phyloP scores from a whole-genome alignment of 1,140 invertebrate genomes.

The Arion vulgaris region DNA sequence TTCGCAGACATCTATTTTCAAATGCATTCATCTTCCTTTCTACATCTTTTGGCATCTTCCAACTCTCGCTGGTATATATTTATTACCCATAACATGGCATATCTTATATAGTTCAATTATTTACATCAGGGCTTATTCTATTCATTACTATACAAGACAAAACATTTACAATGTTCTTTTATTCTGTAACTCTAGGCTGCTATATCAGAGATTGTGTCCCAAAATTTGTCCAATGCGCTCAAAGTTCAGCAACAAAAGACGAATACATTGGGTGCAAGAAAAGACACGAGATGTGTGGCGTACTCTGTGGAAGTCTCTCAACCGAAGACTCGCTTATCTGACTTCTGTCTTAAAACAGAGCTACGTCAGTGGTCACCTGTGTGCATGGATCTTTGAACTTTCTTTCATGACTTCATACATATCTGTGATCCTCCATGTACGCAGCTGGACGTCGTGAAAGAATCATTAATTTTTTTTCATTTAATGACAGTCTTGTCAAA shows the following conservation, averaged over 20 bases:
- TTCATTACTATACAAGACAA: neutral
- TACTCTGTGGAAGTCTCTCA: neutral
- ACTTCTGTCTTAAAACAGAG: neutral
- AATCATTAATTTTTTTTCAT: no score
- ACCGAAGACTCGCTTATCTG: neutral
- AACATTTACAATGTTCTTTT: no score
- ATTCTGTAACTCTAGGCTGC: no score
- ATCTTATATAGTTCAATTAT: no score
- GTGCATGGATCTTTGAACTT: neutral
- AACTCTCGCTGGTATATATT: no score
- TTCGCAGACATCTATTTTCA: no score
- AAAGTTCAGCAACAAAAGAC: neutral
- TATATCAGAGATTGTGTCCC: conserved; percentile 5
- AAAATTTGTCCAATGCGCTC: neutral
- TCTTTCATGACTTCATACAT: neutral
- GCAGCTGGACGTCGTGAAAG: no score
- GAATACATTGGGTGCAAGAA: neutral
- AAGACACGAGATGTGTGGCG: neutral
- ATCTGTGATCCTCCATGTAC: no score
- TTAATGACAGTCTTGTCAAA: no score
- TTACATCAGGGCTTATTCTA: neutral
- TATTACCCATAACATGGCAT: no score
- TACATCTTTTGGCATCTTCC: no score
- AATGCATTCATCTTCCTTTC: no score
- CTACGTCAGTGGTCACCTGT: neutral